Evolutionary conservation across 2,888 invertebrate genomes (phyloP).

Genomic region (Agriopis marginaria): DNA sequence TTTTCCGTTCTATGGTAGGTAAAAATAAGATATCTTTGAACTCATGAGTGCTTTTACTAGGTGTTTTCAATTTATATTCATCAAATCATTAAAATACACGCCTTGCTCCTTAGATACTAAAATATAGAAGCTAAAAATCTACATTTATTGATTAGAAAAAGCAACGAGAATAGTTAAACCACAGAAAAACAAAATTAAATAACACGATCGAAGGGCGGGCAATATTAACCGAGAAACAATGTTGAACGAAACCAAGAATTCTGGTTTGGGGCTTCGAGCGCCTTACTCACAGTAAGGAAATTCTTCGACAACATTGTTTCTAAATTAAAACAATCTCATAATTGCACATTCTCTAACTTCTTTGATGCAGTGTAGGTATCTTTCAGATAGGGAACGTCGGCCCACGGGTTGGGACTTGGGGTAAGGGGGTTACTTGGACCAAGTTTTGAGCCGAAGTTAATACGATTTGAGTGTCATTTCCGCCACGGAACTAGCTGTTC

Average conservation of each 20-base stretch:
- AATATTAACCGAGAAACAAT: slow-evolving; percentile 78
- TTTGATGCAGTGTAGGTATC: slow-evolving; percentile 81
- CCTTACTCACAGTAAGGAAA: slow-evolving; percentile 78
- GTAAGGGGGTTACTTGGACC: slow-evolving; percentile 58
- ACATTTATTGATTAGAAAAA: too few species aligned
- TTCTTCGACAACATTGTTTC: slow-evolving; percentile 85
- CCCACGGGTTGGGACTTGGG: slow-evolving; percentile 49
- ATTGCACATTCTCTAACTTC: slow-evolving; percentile 85
- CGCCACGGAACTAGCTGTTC: slow-evolving; percentile 83
- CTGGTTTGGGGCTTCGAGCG: slow-evolving; percentile 77
- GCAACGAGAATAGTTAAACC: slow-evolving; percentile 47
- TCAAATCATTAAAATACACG: too few species aligned
- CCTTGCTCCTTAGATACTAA: too few species aligned
- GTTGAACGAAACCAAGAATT: slow-evolving; percentile 81
- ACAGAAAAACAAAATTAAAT: slow-evolving; percentile 59
- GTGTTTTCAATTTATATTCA: too few species aligned
- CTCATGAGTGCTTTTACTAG: too few species aligned
- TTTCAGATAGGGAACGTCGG: slow-evolving; percentile 48
- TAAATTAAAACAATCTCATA: slow-evolving; percentile 86
- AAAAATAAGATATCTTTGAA: too few species aligned
- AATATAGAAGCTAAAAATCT: too few species aligned
- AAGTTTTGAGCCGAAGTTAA: slow-evolving; percentile 84
- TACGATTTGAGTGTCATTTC: slow-evolving; percentile 85
- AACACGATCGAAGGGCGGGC: slow-evolving; percentile 65
- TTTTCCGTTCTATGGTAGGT: too few species aligned